Percentiles rank a stretch among this genome's conserved stretches.
Evolutionary conservation across 2,113 vertebrate species (phyloP).

Genomic region (Diglossa brunneiventris): DNA sequence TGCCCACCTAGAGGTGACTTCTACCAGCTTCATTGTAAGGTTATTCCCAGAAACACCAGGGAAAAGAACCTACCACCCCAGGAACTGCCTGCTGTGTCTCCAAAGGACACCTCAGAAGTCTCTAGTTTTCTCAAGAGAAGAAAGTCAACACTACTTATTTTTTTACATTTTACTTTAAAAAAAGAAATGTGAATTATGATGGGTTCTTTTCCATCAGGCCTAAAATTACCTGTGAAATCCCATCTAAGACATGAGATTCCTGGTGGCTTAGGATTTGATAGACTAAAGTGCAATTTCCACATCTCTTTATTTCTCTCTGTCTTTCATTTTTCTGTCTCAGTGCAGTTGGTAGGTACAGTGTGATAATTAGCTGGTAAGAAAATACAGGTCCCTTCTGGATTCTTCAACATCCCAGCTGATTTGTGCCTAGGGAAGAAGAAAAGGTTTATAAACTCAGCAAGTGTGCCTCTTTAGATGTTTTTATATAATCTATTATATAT

Average conservation of each 20-base stretch:
- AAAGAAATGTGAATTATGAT: conserved; percentile 42
- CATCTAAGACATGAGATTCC: conserved; percentile 28
- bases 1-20: not conserved
- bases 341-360: conserved; percentile 59
- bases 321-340: conserved; percentile 20
- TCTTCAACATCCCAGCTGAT: conserved; percentile 55
- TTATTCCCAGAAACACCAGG: not conserved
- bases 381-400: conserved; percentile 67
- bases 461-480: conserved; percentile 48
- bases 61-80: not conserved
- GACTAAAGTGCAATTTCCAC: conserved; percentile 58
- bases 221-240: not conserved
- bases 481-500: conserved; percentile 56
- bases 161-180: conserved; percentile 52
- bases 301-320: not conserved
- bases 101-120: not conserved
- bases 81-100: not conserved
- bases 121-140: conserved; percentile 27
- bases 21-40: not conserved
- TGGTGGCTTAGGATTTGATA: conserved; percentile 12
- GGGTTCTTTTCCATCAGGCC: not conserved
- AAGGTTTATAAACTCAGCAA: conserved; percentile 26
- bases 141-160: conserved; percentile 52
- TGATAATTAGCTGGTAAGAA: conserved; percentile 69
- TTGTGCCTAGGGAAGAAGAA: not conserved